phyloP scores from a whole-genome alignment of 2,797 vertebrate genomes.

The Apogon hyalosoma region DNA sequence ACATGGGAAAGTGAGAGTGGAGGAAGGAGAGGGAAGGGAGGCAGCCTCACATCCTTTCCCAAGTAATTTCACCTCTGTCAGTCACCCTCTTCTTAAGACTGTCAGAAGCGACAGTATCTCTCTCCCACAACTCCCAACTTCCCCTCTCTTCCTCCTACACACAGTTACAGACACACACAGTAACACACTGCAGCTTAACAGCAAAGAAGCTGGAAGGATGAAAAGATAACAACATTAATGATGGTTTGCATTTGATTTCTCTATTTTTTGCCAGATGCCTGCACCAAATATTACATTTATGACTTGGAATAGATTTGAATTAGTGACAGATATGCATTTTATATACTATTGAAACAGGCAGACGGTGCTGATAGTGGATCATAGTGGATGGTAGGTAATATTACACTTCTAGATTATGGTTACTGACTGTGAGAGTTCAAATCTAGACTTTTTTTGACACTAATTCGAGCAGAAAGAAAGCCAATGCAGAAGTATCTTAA shows the following conservation, averaged over 20 bases:
- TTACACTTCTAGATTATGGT: too few relatives aligned
- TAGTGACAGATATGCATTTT: not conserved
- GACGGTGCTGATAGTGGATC: too few relatives aligned
- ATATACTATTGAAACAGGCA: too few relatives aligned
- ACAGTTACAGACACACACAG: constrained; percentile 16
- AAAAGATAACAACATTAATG: constrained; percentile 15
- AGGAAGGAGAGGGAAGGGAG: constrained; percentile 15
- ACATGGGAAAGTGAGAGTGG: constrained; percentile 15
- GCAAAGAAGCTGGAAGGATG: constrained; percentile 23
- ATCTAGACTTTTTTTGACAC: too few relatives aligned
- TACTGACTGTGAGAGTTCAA: too few relatives aligned
- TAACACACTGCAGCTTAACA: constrained; percentile 9
- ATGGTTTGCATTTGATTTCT: not conserved
- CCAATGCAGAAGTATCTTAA: too few relatives aligned
- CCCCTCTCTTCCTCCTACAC: constrained; percentile 25
- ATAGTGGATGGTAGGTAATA: too few relatives aligned
- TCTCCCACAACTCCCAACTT: constrained; percentile 54
- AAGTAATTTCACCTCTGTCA: constrained; percentile 72
- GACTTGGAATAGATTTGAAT: constrained; percentile 2
- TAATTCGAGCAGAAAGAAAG: too few relatives aligned
- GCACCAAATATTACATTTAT: not conserved
- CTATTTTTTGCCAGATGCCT: not conserved
- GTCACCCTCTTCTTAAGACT: constrained; percentile 51
- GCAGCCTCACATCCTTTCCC: constrained; percentile 59
- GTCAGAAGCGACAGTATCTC: constrained; percentile 53